A percentile compares a stretch with the other conserved stretches of the same genome.
phyloP scores from a whole-genome alignment of 2,888 invertebrate species.

The Drosophila aldrichi region DNA sequence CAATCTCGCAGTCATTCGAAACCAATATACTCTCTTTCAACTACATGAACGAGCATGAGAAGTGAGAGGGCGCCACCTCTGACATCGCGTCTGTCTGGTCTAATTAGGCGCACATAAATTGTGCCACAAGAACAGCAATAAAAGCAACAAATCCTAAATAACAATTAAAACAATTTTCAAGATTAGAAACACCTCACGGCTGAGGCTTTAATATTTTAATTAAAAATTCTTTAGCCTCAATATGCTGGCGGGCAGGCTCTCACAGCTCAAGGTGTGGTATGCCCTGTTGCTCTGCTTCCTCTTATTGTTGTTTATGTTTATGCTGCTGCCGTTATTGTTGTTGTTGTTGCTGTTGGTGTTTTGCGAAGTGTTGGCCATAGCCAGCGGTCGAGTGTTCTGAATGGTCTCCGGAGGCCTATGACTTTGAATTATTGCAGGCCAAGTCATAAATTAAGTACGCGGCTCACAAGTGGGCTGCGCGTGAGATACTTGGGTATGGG shows the following conservation, averaged over 20 bases:
- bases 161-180: slow-evolving; percentile 80
- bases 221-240: slow-evolving; percentile 75
- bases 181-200: slow-evolving; percentile 81
- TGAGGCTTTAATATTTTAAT: slow-evolving; percentile 79
- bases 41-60: background rate
- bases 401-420: slow-evolving; percentile 80
- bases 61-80: slow-evolving; percentile 26
- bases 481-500: background rate
- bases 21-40: background rate
- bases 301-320: slow-evolving; percentile 22
- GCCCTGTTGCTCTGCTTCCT: background rate
- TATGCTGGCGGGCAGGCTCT: slow-evolving; percentile 41
- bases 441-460: slow-evolving; percentile 75
- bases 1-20: too few species aligned
- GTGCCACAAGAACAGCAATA: slow-evolving; percentile 44
- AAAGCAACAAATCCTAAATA: slow-evolving; percentile 75
- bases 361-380: slow-evolving; percentile 21
- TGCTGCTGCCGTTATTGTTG: slow-evolving; percentile 23
- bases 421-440: slow-evolving; percentile 81
- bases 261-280: slow-evolving; percentile 14
- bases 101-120: slow-evolving; percentile 78
- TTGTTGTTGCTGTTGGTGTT: slow-evolving; percentile 20
- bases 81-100: slow-evolving; percentile 61
- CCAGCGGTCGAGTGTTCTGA: slow-evolving; percentile 64
- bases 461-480: slow-evolving; percentile 17